Evolutionary conservation across 2,888 invertebrate genomes (phyloP), one percentile per base, ranked within the genome.

Genomic region (Thera britannica): DNA sequence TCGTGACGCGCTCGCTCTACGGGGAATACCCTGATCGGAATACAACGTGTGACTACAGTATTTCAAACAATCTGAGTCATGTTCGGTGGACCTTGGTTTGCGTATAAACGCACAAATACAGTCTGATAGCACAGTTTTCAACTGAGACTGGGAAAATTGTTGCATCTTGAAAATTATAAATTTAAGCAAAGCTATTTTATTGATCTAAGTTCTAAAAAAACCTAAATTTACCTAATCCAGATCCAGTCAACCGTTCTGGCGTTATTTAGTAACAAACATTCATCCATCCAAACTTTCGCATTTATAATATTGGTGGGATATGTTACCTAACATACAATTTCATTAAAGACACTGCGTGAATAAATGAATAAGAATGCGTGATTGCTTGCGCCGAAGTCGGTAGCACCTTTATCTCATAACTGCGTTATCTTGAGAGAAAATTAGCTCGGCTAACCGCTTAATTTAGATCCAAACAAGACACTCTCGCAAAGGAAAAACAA

Each of bases 401-500:
- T 73, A 73, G 70, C 74, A 64, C 69, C 74, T 70, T 73, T 75
- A 56, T 44, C 41, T 70, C 68, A 72, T 82, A 82, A 81, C 78
- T 77, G 77, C 72, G 73, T 72, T 76, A 62, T 74, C 71, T 70
- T 75, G 74, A 77, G 68, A 77, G 77, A 75, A 73, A 83, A 83
- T 85, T 82, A 85, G 80, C 83, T 78, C 76, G 79, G 83, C 80
- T 88, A 84, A 81, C 84, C 79, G 76, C 82, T 84, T 89, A 88
- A 88, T 89, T 85, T 86, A 86, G 86, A 84, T 82, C 79, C 77
- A 70, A 83, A 79, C 79, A 81, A 85, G 83, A 82, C 82, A 77
- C 80, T 83, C 80, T 73, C 75, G 79, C 75, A 76, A 79, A 80
- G 83, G 86, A 85, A 88, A 88, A 89, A 87, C 86, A 88, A 89